Base-by-base conservation (phyloP, 37 sponge, comb jelly and placozoan genomes). In the Diacarnus erythraeanus region DNA sequence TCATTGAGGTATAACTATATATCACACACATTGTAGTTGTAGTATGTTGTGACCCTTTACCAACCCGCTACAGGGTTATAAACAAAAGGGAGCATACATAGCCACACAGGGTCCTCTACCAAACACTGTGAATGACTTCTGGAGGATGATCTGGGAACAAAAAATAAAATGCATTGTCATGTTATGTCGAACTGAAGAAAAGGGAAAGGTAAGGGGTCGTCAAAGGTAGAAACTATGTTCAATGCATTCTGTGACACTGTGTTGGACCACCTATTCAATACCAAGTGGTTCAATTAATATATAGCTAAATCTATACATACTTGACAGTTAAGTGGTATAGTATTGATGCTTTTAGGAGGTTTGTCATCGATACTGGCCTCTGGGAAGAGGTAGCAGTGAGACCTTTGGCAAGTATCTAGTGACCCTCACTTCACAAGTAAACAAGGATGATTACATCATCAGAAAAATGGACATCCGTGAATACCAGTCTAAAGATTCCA, bases 31-130 rank as follows among this genome's bases (percentile, higher is more conserved):
- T 61, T 61, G 51, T 47, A 15, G 51, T 47, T 47, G 51, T 47
- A 15, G 51, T 47, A 15, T 12, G 6, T 47, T 47, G 6, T 47
- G 51, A 15, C 12, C 12, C 12, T 47, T 47, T 47, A 12, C 12
- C 9, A 31, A 31, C 34, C 5, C 34, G 51, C 20, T 69, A 27
- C 76, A 83, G 84, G 84, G 84, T 8, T 83, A 77, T 56, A 58
- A 40, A 57, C 75, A 63, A 38, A 76, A 42, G 3, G 59, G 71
- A 30, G 75, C 71, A n/a, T 89, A 84, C 76, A 83, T 89, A 40
- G 89, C 90, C 54, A 89, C 90, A 22, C 90, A 89, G 77, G 90
- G 81, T 12, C 90, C 90, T 3, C 78, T 89, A 25, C 41, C 56
- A 40, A 8, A 47, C 38, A 89, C 90, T 17, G 83, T 84, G 77